Evolutionary conservation across 1,140 invertebrate species (phyloP), one percentile per base, ranked within the genome.

Genomic region (Hyphantria cunea): DNA sequence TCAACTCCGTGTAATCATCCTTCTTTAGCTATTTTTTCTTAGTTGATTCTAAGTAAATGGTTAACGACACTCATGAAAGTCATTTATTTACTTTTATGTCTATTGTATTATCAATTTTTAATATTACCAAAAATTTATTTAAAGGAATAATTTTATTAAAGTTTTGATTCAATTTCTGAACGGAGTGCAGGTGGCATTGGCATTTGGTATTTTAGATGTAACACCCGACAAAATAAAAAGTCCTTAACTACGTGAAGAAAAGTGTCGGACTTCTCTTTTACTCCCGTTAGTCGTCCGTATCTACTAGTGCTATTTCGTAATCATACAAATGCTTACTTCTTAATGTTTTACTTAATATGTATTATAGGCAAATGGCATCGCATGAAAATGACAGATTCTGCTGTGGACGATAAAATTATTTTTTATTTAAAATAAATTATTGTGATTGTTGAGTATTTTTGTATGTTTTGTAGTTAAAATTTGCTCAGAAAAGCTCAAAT

Each of bases 301-400:
- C 8, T 6, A 56, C 9, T 50, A 55, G 61, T 52, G 61, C 50
- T 51, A 54, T n/a, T 13, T 11, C 7, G 10, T 13, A 5, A 10
- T 5, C 10, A 6, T 33, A 33, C 37, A 47, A 5, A 14, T 53
- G 60, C 13, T 33, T 47, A 37, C 32, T 50, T 51, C 25, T 34
- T 45, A 45, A 44, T 45, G 33, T 37, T 39, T 31, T 17, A 33
- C 4, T 32, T 14, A n/a, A 17, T 60, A 3, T 5, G 42, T 51
- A 42, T 59, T 1, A 2, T 39, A 39, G 37, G 66, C 77, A 83
- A 83, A 85, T 85, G 80, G 77, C 77, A 84, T 78, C 80, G 68
- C 64, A 66, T 73, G 70, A 68, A 80, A 64, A 54, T 85, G 80
- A 76, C 78, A 83, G 68, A 48, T 75, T 74, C 64, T 66, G 63